Base-by-base conservation (phyloP, 1,140 invertebrate genomes). In the Probaryconus sp. region DNA sequence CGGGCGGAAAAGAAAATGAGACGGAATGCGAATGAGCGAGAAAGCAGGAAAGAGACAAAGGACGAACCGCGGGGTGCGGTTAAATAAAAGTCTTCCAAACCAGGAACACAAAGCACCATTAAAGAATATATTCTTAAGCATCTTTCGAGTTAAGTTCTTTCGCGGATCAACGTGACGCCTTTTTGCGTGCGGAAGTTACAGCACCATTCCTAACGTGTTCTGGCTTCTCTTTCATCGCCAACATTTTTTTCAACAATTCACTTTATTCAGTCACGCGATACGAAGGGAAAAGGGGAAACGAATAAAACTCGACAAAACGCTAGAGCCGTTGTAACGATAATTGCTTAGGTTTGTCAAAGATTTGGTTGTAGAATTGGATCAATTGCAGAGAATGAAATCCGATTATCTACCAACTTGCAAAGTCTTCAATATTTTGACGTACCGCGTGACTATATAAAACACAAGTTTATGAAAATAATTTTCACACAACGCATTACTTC, bases 91-190 rank as follows among this genome's bases (percentile, higher is more conserved):
- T 61, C 50, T 50, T 35, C 28, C 56, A 75, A 76, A 73, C 56
- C 60, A 47, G 72, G 67, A 74, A 79, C 76, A 85, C 83, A 83
- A 85, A 85, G 83, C 83, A 74, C 75, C 84, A 85, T 86, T 86
- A 86, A 87, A 84, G 82, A 83, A 86, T 80, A 65, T 79, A 47
- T 56, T 65, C 11, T 42, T 48, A 33, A 20, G 61, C 47, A 26
- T 17, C 28, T 50, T 50, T 50, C 30, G 45, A 51, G 45, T 50
- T 50, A 45, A 43, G 37, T 61, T 63, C 31, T 61, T 48, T 17
- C 31, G 72, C 76, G 79, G 64, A 53, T 67, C 47, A 26, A 17
- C 33, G 48, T 24, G 63, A 50, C 31, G 33, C 30, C 24, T 13
- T 53, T 53, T 74, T 78, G 58, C 72, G 45, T 20, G 45, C 21